Conservation (phyloP, 2,113 vertebrate species). For the Pelobates fuscus region DNA sequence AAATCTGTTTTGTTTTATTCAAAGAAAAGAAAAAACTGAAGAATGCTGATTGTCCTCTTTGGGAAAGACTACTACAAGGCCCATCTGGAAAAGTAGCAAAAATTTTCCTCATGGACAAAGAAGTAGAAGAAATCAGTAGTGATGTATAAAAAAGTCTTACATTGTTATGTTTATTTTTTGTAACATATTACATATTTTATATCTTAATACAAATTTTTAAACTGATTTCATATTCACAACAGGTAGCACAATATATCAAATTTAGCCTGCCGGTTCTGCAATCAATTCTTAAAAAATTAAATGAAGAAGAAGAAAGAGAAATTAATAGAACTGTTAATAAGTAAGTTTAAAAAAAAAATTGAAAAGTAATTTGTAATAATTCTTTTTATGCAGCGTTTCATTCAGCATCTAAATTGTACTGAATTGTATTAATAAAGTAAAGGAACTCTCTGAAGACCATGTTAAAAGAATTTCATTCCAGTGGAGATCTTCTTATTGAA, state of each 20-base stretch:
- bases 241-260: constrained; percentile 92
- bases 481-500: too few relatives aligned
- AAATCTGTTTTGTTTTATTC: constrained; percentile 11
- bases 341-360: constrained; percentile 73
- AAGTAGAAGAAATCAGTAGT: constrained; percentile 86
- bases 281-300: constrained; percentile 77
- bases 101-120: constrained; percentile 89
- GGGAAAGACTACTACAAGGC: constrained; percentile 87
- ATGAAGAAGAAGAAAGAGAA: constrained; percentile 80
- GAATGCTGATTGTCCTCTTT: constrained; percentile 76
- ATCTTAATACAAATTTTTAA: rapidly evolving
- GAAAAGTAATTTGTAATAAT: too few relatives aligned
- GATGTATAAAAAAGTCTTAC: too few relatives aligned
- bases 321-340: constrained; percentile 73
- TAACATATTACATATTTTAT: neutral
- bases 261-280: constrained; percentile 83
- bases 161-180: neutral
- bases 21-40: constrained; percentile 84
- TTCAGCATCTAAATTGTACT: too few relatives aligned
- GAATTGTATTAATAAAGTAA: too few relatives aligned
- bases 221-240: neutral
- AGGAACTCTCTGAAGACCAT: too few relatives aligned
- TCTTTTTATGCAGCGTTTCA: too few relatives aligned
- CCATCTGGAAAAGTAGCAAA: constrained; percentile 83
- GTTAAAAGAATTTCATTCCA: too few relatives aligned